A percentile compares a stretch with the other conserved stretches of the same genome.
phyloP scores from a whole-genome alignment of 2,113 vertebrate species.

The Ondatra zibethicus region DNA sequence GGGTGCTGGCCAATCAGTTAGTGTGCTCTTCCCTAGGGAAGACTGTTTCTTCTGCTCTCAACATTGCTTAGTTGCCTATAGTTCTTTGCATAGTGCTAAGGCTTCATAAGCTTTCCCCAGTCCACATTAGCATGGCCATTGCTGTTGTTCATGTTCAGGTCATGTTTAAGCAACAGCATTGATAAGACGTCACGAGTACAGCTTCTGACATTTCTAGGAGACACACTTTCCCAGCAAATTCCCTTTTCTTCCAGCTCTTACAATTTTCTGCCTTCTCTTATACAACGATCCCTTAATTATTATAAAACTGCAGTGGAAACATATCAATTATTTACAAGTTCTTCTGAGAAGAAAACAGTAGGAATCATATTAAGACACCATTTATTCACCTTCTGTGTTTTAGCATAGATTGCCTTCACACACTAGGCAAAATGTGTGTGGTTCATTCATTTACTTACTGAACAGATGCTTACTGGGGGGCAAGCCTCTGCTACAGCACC shows the following conservation, averaged over 20 bases:
- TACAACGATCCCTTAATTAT: neutral
- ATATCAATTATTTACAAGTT: neutral
- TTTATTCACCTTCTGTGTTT: conserved; percentile 31
- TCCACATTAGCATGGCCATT: neutral
- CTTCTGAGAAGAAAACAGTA: conserved; percentile 10
- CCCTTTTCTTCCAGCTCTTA: neutral
- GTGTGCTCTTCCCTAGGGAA: neutral
- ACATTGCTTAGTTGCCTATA: neutral
- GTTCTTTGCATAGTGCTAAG: neutral
- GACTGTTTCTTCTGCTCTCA: neutral
- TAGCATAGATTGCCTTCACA: neutral
- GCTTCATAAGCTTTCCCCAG: neutral
- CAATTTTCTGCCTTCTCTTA: neutral
- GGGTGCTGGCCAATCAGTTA: too few species aligned
- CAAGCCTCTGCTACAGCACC: neutral
- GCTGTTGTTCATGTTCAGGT: neutral
- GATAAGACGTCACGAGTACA: neutral
- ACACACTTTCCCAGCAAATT: neutral
- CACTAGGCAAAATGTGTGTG: neutral
- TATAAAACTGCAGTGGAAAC: neutral
- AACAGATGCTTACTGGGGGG: neutral
- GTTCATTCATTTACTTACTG: conserved; percentile 6
- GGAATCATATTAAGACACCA: neutral
- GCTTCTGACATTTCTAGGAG: neutral
- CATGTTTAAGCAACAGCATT: neutral